A percentile compares a stretch with the other conserved stretches of the same genome.
phyloP scores from a whole-genome alignment of 2,888 invertebrate species.

The Zygaena filipendulae region DNA sequence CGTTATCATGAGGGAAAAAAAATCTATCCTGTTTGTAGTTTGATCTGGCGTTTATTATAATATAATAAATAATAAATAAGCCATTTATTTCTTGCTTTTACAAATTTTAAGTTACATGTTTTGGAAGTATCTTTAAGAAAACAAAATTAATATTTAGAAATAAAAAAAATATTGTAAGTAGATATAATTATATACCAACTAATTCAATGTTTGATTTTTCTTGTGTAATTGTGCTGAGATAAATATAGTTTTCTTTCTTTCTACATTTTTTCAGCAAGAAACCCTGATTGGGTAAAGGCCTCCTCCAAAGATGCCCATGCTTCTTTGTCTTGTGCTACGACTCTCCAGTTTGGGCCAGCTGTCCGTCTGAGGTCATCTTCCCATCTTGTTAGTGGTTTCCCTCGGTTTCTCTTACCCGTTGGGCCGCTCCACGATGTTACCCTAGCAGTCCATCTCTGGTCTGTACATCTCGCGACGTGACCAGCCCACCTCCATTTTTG shows the following conservation, averaged over 20 bases:
- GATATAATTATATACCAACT: too few species aligned
- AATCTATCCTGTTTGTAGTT: conserved; percentile 7
- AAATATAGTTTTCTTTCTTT: too few species aligned
- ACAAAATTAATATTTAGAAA: too few species aligned
- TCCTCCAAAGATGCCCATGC: too few species aligned
- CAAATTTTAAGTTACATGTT: too few species aligned
- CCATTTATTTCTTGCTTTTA: too few species aligned
- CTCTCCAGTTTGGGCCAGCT: conserved; percentile 9
- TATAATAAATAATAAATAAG: too few species aligned
- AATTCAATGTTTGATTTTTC: too few species aligned
- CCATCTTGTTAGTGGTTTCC: conserved; percentile 6
- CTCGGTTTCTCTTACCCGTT: conserved; percentile 5
- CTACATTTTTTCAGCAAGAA: too few species aligned
- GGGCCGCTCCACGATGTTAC: conserved; percentile 4
- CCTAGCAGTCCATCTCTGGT: conserved; percentile 6
- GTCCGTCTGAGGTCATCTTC: conserved; percentile 10
- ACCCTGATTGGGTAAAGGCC: too few species aligned
- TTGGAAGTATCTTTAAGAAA: conserved; percentile 1
- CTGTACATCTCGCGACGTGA: conserved; percentile 4
- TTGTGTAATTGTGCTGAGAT: too few species aligned
- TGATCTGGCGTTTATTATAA: conserved; percentile 20
- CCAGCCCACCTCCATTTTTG: conserved; percentile 4
- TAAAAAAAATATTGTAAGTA: too few species aligned
- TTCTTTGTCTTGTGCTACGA: conserved; percentile 8
- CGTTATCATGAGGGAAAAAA: not conserved